Evolutionary conservation across 2,888 invertebrate species (phyloP).

Genomic region (Gymnosoma rotundatum): DNA sequence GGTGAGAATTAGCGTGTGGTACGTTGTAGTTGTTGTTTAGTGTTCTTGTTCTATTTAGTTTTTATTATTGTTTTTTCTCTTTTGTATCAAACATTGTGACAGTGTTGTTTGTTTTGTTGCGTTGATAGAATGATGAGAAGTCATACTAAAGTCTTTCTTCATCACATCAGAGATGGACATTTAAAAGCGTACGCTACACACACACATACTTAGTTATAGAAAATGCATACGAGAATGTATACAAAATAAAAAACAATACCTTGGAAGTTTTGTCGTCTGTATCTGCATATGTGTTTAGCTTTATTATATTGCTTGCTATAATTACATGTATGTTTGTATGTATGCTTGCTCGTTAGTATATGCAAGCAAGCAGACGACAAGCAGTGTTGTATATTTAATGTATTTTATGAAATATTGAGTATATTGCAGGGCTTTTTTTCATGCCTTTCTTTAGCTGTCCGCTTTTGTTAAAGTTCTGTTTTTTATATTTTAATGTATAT

Average conservation of each 20-base stretch:
- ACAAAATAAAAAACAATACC: slow-evolving; percentile 23
- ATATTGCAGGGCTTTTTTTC: slow-evolving; percentile 57
- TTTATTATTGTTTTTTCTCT: slow-evolving; percentile 13
- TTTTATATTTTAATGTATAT: slow-evolving; percentile 19
- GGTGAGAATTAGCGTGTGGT: slow-evolving; percentile 69
- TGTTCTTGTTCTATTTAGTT: background rate
- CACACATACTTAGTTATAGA: background rate
- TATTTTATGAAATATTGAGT: slow-evolving; percentile 9
- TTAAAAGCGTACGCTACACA: background rate
- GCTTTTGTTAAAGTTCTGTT: slow-evolving; percentile 44
- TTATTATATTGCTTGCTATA: slow-evolving; percentile 71
- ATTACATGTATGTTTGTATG: background rate
- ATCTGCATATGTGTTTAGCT: slow-evolving; percentile 49
- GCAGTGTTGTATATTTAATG: slow-evolving; percentile 10
- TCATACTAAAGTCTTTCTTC: slow-evolving; percentile 44
- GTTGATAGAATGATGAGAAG: slow-evolving; percentile 48
- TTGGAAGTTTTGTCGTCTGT: slow-evolving; percentile 40
- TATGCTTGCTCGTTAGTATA: background rate
- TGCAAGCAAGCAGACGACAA: background rate
- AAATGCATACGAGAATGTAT: slow-evolving; percentile 23
- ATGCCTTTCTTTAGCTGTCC: slow-evolving; percentile 67
- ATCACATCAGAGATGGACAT: slow-evolving; percentile 43
- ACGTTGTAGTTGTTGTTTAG: slow-evolving; percentile 42
- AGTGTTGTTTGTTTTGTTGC: slow-evolving; percentile 43
- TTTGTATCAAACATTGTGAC: slow-evolving; percentile 59